Base-by-base conservation (phyloP, 2,113 vertebrate genomes). In the Australoheros scitulus region DNA sequence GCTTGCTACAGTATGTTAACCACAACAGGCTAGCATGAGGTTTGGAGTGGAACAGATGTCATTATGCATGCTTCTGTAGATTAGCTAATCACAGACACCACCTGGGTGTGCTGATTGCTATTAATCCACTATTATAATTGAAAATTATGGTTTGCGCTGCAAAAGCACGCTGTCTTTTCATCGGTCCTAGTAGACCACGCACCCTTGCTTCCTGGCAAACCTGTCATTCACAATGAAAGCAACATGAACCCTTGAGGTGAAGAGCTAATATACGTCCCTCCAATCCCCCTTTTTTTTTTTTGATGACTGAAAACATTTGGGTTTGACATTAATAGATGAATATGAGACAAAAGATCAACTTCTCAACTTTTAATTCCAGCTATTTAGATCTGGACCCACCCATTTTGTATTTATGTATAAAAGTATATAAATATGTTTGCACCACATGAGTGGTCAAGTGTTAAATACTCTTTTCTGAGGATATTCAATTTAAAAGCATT, bases 41-140 rank as follows among this genome's bases (percentile, higher is more conserved):
- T 61, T 77, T n/a, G 59, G 32, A 76, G 86, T 83, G 88, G 86
- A 92, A 88, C 94, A 93, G 89, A 92, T 94, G 92, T 88, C 85
- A 91, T 94, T 90, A 78, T 84, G 85, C 86, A 87, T 79, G 88
- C 87, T 77, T 82, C 57, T 86, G 88, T 85, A 87, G 87, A 88
- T 88, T 43, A 84, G 90, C 91, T 93, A 89, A 95, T 95, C 91
- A 92, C 76, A 79, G 75, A 59, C 87, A 84, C 93, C 94, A 94
- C 90, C 93, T 95, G 93, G 91, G 80, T 88, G 64, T 59, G 64
- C 83, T 93, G 92, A 92, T 91, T 93, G 78, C 83, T 82, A 91
- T 93, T 93, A 93, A 94, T 92, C 87, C 82, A 63, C 78, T 76
- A 84, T 93, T 93, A 89, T 95, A 94, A 94, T 93, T 93, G 92